phyloP scores from a whole-genome alignment of 2,888 invertebrate genomes.

The Carpatolechia fugitivella region DNA sequence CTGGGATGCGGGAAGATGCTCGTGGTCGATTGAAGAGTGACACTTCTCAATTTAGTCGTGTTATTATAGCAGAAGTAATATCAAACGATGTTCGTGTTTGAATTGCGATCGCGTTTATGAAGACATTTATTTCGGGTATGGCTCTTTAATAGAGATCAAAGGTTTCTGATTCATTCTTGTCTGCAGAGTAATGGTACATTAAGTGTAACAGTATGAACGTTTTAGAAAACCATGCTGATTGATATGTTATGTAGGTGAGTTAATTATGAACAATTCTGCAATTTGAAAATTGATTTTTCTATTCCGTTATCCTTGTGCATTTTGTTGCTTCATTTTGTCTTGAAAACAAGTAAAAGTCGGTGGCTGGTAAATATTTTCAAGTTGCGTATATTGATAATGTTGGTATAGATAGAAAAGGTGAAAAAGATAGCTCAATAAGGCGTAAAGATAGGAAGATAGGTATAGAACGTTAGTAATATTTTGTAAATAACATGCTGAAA shows the following conservation, averaged over 20 bases:
- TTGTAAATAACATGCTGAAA: too few species aligned
- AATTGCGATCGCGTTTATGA: conserved; percentile 16
- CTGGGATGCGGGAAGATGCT: conserved; percentile 45
- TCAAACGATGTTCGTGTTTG: conserved; percentile 18
- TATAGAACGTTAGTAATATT: too few species aligned
- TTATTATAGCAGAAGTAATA: conserved; percentile 25
- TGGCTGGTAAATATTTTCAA: too few species aligned
- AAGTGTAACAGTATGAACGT: neutral
- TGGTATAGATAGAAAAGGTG: too few species aligned
- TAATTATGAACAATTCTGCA: too few species aligned
- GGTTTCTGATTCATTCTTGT: conserved; percentile 8
- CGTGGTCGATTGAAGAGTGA: conserved; percentile 29
- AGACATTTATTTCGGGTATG: conserved; percentile 15
- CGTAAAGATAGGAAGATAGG: too few species aligned
- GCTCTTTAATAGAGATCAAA: conserved; percentile 3
- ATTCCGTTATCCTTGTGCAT: too few species aligned
- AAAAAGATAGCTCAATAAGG: too few species aligned
- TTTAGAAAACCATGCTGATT: neutral
- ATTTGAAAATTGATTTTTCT: too few species aligned
- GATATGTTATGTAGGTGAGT: neutral
- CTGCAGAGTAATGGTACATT: conserved; percentile 4
- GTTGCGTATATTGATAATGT: too few species aligned
- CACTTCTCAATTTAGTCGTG: conserved; percentile 39
- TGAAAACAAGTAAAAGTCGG: too few species aligned
- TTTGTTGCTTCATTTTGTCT: too few species aligned